phyloP scores from a whole-genome alignment of 2,888 invertebrate species.

The Apamea anceps region DNA sequence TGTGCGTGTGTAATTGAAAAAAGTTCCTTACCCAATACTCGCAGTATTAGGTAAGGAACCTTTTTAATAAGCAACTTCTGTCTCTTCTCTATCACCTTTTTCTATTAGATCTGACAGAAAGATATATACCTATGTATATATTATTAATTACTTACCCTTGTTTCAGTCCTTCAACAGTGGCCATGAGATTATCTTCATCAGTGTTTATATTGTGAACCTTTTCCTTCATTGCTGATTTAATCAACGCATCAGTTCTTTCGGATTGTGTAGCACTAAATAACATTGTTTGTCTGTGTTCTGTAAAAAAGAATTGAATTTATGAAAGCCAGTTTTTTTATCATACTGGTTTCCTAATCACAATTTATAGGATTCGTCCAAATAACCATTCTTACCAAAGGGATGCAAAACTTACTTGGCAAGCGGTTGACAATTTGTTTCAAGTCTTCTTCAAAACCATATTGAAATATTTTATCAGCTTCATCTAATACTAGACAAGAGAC shows the following conservation, averaged over 20 bases:
- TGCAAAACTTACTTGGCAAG: slow-evolving; percentile 93
- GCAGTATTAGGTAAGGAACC: not conserved
- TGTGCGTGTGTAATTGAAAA: not conserved
- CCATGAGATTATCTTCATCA: slow-evolving; percentile 94
- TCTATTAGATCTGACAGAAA: not conserved
- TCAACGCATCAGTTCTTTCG: slow-evolving; percentile 96
- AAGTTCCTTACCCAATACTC: too few relatives aligned
- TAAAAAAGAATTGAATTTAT: not conserved
- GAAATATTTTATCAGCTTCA: slow-evolving; percentile 98
- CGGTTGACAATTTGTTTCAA: slow-evolving; percentile 97
- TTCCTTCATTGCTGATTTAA: slow-evolving; percentile 96
- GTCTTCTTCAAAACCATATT: slow-evolving; percentile 99
- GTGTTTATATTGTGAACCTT: slow-evolving; percentile 97
- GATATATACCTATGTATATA: not conserved
- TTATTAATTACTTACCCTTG: slow-evolving; percentile 89
- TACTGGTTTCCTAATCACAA: too few relatives aligned
- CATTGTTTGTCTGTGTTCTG: slow-evolving; percentile 98
- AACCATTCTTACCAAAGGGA: not conserved
- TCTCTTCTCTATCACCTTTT: not conserved
- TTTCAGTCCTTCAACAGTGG: slow-evolving; percentile 95
- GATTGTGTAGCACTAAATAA: slow-evolving; percentile 99
- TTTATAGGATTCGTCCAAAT: not conserved
- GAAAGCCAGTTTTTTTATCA: too few relatives aligned
- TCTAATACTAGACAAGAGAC: slow-evolving; percentile 97
- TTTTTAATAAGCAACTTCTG: not conserved